A percentile compares a stretch with the other conserved stretches of the same genome.
These are phyloP conservation scores for Eurytoma adleriae DNA, from an alignment of 2,888 invertebrate species.

Conservation along the genomic window DNA sequence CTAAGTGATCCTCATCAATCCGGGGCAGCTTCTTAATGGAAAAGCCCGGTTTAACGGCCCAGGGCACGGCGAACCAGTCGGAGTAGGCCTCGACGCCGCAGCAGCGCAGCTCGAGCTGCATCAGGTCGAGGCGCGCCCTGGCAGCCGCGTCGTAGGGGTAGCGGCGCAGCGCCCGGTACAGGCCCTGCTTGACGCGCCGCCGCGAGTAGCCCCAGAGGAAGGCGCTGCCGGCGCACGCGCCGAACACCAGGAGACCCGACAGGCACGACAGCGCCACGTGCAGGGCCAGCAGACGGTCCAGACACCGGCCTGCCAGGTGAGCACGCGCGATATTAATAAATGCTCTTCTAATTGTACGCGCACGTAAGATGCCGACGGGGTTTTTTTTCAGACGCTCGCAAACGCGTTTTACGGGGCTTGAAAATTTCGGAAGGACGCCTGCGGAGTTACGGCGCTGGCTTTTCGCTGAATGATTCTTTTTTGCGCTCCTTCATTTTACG, in stretches of 20 bases:
- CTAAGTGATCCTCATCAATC: too few relatives aligned
- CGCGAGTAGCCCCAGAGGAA: conserved; percentile 34
- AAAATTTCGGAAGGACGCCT: too few relatives aligned
- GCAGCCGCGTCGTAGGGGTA: conserved; percentile 78
- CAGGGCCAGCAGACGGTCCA: conserved; percentile 58
- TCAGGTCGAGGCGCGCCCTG: conserved; percentile 79
- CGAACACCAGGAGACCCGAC: conserved; percentile 57
- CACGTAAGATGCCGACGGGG: too few relatives aligned
- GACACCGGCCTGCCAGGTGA: conserved; percentile 21
- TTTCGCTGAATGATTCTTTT: too few relatives aligned
- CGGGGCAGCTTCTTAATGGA: too few relatives aligned
- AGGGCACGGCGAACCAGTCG: conserved; percentile 81
- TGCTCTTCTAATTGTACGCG: too few relatives aligned
- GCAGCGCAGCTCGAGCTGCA: conserved; percentile 81
- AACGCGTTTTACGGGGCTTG: too few relatives aligned
- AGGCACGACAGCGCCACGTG: conserved; percentile 59
- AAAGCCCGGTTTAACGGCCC: conserved; percentile 67
- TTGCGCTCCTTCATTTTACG: too few relatives aligned
- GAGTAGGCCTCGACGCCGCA: conserved; percentile 80
- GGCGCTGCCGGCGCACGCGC: conserved; percentile 55
- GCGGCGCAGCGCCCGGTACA: conserved; percentile 79
- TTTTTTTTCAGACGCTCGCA: too few relatives aligned
- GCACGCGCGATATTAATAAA: not conserved
- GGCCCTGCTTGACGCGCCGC: conserved; percentile 72
- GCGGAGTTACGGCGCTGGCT: too few relatives aligned